Conservation (phyloP, 1,140 invertebrate genomes). For the Drosophila lowei region DNA sequence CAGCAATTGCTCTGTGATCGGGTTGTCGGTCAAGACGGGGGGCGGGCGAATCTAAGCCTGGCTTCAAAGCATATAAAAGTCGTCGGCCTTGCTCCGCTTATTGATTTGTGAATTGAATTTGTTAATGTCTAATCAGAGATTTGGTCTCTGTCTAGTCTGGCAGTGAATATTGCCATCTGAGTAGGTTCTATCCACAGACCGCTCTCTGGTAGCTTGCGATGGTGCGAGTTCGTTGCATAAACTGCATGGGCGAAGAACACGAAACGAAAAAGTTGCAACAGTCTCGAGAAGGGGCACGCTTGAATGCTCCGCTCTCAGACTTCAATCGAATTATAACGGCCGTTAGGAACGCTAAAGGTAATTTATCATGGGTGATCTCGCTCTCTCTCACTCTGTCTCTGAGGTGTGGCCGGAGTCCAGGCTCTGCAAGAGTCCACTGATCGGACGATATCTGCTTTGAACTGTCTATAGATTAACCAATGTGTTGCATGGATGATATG, state of each 20-base stretch:
- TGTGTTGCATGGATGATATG: slow-evolving; percentile 46
- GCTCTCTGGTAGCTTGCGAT: too few species aligned
- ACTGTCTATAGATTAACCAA: slow-evolving; percentile 26
- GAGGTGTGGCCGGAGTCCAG: slow-evolving; percentile 21
- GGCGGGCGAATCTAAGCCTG: slow-evolving; percentile 26
- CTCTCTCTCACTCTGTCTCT: background rate
- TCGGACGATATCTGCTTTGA: background rate
- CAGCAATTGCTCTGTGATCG: too few species aligned
- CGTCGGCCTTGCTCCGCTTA: slow-evolving; percentile 72
- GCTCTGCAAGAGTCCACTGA: slow-evolving; percentile 1
- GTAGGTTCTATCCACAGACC: too few species aligned
- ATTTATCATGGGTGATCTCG: too few species aligned
- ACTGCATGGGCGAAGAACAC: too few species aligned
- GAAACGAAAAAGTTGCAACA: too few species aligned
- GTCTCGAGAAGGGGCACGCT: too few species aligned
- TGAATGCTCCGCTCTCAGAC: too few species aligned
- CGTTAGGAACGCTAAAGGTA: too few species aligned
- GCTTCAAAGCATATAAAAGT: slow-evolving; percentile 49
- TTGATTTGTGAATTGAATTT: slow-evolving; percentile 41
- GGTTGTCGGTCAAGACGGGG: background rate
- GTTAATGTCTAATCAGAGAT: slow-evolving; percentile 9
- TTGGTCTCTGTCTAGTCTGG: slow-evolving; percentile 2
- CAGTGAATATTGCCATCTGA: slow-evolving; percentile 20
- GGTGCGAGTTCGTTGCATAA: too few species aligned
- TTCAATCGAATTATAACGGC: too few species aligned